Percentiles rank a stretch among this genome's conserved stretches.
These are phyloP conservation scores for Scaptomyza cyrtandrae DNA, from an alignment of 2,888 invertebrate genomes.

Conservation along the genomic window DNA sequence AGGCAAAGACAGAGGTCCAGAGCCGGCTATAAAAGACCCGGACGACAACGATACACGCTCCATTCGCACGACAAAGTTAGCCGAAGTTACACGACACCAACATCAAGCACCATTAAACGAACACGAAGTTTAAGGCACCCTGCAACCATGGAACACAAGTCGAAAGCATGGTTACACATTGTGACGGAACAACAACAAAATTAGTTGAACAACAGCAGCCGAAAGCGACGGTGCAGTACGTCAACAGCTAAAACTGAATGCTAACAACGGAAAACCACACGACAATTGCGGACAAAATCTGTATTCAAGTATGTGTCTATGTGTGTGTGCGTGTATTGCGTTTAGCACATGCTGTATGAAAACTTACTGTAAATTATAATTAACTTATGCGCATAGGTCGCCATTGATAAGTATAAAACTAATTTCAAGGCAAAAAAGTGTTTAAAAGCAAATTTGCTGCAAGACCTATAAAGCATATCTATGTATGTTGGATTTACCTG, in stretches of 20 bases:
- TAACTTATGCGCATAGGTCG: constrained; percentile 49
- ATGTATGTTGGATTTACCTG: not conserved
- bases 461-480: not conserved
- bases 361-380: constrained; percentile 60
- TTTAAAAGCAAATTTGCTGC: constrained; percentile 18
- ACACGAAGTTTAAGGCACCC: constrained; percentile 33
- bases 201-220: constrained; percentile 69
- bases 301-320: constrained; percentile 7
- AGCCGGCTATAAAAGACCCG: constrained; percentile 72
- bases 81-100: constrained; percentile 32
- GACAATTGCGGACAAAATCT: constrained; percentile 40
- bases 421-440: constrained; percentile 14
- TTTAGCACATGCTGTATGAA: constrained; percentile 47
- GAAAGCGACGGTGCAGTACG: constrained; percentile 48
- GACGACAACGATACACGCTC: constrained; percentile 49
- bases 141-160: constrained; percentile 19
- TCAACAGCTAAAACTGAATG: constrained; percentile 42
- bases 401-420: constrained; percentile 52
- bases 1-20: constrained; percentile 3
- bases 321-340: not conserved
- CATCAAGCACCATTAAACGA: constrained; percentile 6
- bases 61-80: constrained; percentile 61
- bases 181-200: constrained; percentile 50
- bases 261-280: constrained; percentile 25
- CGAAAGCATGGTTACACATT: constrained; percentile 42